Evolutionary conservation across 2,888 invertebrate genomes (phyloP).

Genomic region (Tiphia femorata): DNA sequence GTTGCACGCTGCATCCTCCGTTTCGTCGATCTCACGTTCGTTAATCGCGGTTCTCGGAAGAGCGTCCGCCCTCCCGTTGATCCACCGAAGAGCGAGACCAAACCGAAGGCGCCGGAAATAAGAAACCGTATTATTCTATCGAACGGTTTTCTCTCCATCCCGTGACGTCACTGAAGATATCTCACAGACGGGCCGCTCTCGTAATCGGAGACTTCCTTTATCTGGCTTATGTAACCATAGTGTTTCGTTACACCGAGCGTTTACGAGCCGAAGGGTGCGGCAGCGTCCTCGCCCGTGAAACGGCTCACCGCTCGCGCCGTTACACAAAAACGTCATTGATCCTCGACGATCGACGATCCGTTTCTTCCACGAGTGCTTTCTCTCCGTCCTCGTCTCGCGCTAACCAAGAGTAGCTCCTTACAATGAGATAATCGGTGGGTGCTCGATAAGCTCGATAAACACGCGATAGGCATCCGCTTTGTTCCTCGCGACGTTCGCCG

Average conservation of each 20-base stretch:
- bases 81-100: neutral
- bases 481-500: too few relatives aligned
- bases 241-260: slow-evolving; percentile 21
- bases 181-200: slow-evolving; percentile 9
- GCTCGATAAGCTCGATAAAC: too few relatives aligned
- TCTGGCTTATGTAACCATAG: slow-evolving; percentile 40
- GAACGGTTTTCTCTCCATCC: slow-evolving; percentile 24
- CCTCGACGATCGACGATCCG: neutral
- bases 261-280: too few relatives aligned
- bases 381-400: too few relatives aligned
- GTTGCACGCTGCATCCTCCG: slow-evolving; percentile 39
- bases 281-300: too few relatives aligned
- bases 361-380: neutral
- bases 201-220: slow-evolving; percentile 36
- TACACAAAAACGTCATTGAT: slow-evolving; percentile 7
- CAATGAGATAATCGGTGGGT: too few relatives aligned
- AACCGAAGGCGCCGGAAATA: slow-evolving; percentile 21
- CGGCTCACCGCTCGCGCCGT: slow-evolving; percentile 23
- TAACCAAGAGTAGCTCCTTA: too few relatives aligned
- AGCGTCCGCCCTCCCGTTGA: neutral
- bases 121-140: slow-evolving; percentile 39
- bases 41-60: too few relatives aligned
- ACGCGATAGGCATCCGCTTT: too few relatives aligned
- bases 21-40: neutral
- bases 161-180: slow-evolving; percentile 38